Percentiles rank a stretch among this genome's conserved stretches.
phyloP scores from a whole-genome alignment of 2,797 vertebrate genomes.

The Taenioides sp. region DNA sequence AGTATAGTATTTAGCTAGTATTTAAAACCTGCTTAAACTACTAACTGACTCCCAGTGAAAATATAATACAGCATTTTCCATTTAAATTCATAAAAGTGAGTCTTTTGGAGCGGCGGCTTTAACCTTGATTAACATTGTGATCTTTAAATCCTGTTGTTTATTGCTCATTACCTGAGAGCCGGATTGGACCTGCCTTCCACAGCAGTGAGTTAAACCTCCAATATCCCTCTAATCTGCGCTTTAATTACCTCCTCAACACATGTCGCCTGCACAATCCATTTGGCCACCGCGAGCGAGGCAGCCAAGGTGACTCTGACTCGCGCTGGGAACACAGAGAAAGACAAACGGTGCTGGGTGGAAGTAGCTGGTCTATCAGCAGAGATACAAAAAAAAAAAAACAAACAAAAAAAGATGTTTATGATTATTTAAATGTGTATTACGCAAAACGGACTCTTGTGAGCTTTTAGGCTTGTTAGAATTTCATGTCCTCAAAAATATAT shows the following conservation, averaged over 20 bases:
- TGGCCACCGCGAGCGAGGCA: neutral
- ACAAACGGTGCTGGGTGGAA: neutral
- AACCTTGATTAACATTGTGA: constrained; percentile 10
- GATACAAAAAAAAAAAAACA: too few species aligned
- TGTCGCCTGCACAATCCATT: constrained; percentile 10
- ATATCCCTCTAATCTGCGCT: constrained; percentile 17
- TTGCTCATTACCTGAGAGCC: constrained; percentile 2
- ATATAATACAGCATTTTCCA: neutral
- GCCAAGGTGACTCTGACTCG: constrained; percentile 1
- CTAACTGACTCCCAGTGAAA: neutral
- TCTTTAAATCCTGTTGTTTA: constrained; percentile 2
- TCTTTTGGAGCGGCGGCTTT: constrained; percentile 2
- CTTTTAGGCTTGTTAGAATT: too few species aligned
- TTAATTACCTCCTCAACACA: constrained; percentile 20
- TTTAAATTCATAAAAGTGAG: neutral
- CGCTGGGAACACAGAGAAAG: neutral
- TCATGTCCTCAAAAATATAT: too few species aligned
- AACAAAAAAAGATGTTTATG: too few species aligned
- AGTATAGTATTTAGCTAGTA: neutral
- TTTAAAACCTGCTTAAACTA: neutral
- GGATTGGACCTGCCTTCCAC: constrained; percentile 11
- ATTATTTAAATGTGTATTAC: too few species aligned
- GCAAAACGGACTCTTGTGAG: too few species aligned
- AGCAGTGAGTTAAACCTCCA: constrained; percentile 11
- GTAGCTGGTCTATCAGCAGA: too few species aligned